A percentile compares a stretch with the other conserved stretches of the same genome.
Evolutionary conservation across 2,797 vertebrate species (phyloP).

Genomic region (Coreius guichenoti): DNA sequence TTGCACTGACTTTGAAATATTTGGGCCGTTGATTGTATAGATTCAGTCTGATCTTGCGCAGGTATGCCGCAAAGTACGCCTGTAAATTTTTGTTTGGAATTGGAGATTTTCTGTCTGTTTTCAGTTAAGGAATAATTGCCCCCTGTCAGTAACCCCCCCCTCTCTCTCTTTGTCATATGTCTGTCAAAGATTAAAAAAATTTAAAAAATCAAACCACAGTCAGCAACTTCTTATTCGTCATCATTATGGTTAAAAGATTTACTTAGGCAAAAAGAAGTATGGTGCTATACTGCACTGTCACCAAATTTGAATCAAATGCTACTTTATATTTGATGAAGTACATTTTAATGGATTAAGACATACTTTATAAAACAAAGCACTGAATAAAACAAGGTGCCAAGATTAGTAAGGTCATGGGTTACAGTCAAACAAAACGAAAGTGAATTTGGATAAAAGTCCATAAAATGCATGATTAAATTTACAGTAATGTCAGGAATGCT

Average conservation of each 20-base stretch:
- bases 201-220: background rate
- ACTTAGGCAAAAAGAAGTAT: slow-evolving; percentile 68
- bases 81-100: slow-evolving; percentile 59
- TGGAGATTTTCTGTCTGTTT: slow-evolving; percentile 58
- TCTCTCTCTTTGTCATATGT: slow-evolving; percentile 37
- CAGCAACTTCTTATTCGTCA: background rate
- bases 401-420: background rate
- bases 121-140: slow-evolving; percentile 60
- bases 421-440: background rate
- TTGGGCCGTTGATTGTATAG: slow-evolving; percentile 62
- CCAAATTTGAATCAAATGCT: slow-evolving; percentile 65
- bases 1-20: slow-evolving; percentile 60
- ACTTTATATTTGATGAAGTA: slow-evolving; percentile 59
- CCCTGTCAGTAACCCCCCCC: background rate
- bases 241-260: slow-evolving; percentile 35
- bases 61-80: slow-evolving; percentile 54
- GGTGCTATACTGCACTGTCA: slow-evolving; percentile 69
- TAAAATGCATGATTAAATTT: background rate
- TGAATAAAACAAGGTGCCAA: background rate
- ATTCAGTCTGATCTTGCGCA: slow-evolving; percentile 63
- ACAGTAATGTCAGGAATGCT: slow-evolving; percentile 58
- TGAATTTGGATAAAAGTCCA: background rate
- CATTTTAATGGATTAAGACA: background rate
- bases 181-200: slow-evolving; percentile 49
- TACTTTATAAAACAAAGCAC: background rate